phyloP scores from a whole-genome alignment of 2,113 vertebrate genomes.

The Myanophis thanlyinensis region DNA sequence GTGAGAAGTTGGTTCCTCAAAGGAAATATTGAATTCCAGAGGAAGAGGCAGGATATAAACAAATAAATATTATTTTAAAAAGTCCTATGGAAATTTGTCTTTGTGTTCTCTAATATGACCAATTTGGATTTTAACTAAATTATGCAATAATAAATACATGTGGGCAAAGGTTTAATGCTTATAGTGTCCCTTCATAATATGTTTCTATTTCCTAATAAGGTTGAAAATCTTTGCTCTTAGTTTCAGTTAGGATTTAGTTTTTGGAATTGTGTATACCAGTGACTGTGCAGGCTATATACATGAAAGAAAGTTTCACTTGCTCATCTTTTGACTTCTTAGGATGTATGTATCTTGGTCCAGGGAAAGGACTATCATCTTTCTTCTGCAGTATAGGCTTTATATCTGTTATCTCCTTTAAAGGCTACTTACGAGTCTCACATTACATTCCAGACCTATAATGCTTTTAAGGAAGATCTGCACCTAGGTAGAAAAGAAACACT shows the following conservation, averaged over 20 bases:
- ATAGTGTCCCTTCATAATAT: background rate
- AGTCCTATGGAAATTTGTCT: background rate
- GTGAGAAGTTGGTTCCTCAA: background rate
- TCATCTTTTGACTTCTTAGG: background rate
- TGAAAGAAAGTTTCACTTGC: background rate
- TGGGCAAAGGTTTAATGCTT: background rate
- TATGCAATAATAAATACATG: background rate
- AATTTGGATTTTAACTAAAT: background rate
- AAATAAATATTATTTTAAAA: background rate
- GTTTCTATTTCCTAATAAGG: background rate
- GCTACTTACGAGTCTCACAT: conserved; percentile 42
- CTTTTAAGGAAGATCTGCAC: conserved; percentile 39
- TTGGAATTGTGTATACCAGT: background rate
- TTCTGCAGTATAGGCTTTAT: conserved; percentile 17
- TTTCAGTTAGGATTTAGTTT: conserved; percentile 11
- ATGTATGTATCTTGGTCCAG: background rate
- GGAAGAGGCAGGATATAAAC: background rate
- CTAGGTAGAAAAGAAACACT: conserved; percentile 37
- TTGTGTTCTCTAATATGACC: background rate
- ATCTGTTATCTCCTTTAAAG: conserved; percentile 33
- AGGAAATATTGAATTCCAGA: background rate
- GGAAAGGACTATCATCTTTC: background rate
- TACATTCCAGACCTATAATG: conserved; percentile 40
- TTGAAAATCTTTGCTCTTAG: background rate
- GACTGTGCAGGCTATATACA: background rate